Conservation (phyloP, 2,888 invertebrate species). For the Xanthia togata region DNA sequence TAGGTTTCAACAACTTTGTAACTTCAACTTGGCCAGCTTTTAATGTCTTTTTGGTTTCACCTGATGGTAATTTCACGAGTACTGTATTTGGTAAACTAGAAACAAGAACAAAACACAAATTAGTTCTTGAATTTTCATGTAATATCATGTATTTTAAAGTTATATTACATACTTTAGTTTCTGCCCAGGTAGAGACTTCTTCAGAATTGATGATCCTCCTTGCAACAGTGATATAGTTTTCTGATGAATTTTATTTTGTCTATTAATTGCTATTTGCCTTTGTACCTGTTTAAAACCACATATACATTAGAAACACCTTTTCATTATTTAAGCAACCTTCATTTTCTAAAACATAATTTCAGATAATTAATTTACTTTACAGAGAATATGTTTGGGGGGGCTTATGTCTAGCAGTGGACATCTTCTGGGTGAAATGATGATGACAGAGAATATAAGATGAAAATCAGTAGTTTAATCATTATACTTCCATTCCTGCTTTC, state of each 20-base stretch:
- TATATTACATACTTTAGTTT: slow-evolving; percentile 84
- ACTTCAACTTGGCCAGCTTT: slow-evolving; percentile 86
- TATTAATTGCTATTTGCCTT: slow-evolving; percentile 94
- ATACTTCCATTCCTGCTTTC: not conserved
- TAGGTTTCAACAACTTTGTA: slow-evolving; percentile 82
- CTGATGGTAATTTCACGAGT: slow-evolving; percentile 86
- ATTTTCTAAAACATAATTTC: not conserved
- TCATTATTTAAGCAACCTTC: not conserved
- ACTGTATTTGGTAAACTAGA: slow-evolving; percentile 88
- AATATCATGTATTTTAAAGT: not conserved
- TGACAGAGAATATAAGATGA: not conserved
- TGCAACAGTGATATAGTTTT: slow-evolving; percentile 93
- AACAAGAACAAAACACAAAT: slow-evolving; percentile 20
- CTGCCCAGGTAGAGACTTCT: slow-evolving; percentile 83
- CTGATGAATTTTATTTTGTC: slow-evolving; percentile 93
- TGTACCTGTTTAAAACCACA: slow-evolving; percentile 89
- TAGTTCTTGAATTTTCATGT: not conserved
- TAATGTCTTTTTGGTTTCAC: slow-evolving; percentile 83
- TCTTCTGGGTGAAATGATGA: not conserved
- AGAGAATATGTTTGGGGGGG: too few relatives aligned
- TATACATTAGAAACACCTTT: slow-evolving; percentile 1
- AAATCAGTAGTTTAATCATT: not conserved
- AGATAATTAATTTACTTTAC: not conserved
- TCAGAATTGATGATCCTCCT: slow-evolving; percentile 91
- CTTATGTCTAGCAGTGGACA: not conserved